Evolutionary conservation across 2,113 vertebrate species (phyloP).

Genomic region (Salminus brasiliensis): DNA sequence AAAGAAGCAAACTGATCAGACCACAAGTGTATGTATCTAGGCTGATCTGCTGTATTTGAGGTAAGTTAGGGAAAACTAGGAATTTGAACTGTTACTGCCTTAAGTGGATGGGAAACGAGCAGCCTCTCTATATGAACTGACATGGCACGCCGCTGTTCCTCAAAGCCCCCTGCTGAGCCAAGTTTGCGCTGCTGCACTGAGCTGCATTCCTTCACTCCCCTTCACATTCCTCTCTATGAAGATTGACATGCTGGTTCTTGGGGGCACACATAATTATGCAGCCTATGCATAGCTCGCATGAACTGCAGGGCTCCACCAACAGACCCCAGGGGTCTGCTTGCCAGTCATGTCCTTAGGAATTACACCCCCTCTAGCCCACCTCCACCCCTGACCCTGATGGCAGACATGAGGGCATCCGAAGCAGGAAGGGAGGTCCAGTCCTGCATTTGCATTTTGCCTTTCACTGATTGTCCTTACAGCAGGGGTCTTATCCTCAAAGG

Average conservation of each 20-base stretch:
- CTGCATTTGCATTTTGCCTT: conserved; percentile 41
- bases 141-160: conserved; percentile 18
- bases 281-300: conserved; percentile 40
- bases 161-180: conserved; percentile 28
- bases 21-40: too few relatives aligned
- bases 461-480: neutral
- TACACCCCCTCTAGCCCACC: conserved; percentile 28
- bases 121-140: neutral
- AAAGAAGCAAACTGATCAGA: too few relatives aligned
- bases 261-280: conserved; percentile 54
- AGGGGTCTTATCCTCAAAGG: too few relatives aligned
- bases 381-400: conserved; percentile 20
- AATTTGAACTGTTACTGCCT: neutral
- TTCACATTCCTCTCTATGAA: conserved; percentile 45
- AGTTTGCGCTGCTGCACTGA: conserved; percentile 29
- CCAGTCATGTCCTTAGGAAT: conserved; percentile 66
- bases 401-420: conserved; percentile 47
- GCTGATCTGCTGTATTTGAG: neutral
- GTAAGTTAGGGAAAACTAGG: neutral
- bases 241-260: conserved; percentile 47
- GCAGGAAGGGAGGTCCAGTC: conserved; percentile 34
- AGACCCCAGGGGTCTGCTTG: conserved; percentile 52
- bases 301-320: conserved; percentile 41
- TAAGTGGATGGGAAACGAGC: neutral
- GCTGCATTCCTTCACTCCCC: neutral